These are phyloP conservation scores for Frankliniella intonsa DNA, from an alignment of 2,888 invertebrate genomes.

Conservation along the genomic window DNA sequence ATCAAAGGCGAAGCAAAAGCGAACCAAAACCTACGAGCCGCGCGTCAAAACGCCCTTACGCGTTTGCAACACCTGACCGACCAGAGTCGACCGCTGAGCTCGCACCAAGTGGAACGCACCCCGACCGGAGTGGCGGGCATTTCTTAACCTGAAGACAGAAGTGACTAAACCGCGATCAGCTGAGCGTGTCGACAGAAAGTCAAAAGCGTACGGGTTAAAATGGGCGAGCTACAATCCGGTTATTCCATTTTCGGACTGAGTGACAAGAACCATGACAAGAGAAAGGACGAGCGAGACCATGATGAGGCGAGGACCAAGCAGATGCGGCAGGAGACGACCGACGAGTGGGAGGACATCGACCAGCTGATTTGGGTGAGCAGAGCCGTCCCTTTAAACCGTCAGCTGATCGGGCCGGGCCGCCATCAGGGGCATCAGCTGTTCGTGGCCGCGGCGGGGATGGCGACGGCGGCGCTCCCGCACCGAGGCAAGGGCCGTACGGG, in stretches of 20 bases:
- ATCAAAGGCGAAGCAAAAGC: no score
- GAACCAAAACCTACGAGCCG: no score
- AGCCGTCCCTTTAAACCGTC: background rate
- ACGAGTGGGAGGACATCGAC: background rate
- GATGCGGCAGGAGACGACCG: background rate
- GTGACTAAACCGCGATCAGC: background rate
- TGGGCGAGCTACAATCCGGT: no score
- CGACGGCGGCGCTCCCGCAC: no score
- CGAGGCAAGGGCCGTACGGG: no score
- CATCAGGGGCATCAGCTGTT: background rate
- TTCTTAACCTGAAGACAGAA: background rate
- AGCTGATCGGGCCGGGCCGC: background rate
- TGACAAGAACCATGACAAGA: no score
- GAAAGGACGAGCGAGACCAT: background rate
- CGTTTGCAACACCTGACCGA: no score
- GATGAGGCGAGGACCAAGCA: background rate
- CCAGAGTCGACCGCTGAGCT: no score
- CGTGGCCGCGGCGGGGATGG: background rate
- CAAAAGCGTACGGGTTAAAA: no score
- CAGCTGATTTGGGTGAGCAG: background rate
- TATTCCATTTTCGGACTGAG: no score
- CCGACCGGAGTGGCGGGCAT: background rate
- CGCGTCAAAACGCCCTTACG: no score
- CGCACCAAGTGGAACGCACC: background rate
- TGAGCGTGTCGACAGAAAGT: background rate